These are phyloP conservation scores for Todiramphus chloris DNA, from an alignment of 2,113 vertebrate genomes.

Conservation along the genomic window DNA sequence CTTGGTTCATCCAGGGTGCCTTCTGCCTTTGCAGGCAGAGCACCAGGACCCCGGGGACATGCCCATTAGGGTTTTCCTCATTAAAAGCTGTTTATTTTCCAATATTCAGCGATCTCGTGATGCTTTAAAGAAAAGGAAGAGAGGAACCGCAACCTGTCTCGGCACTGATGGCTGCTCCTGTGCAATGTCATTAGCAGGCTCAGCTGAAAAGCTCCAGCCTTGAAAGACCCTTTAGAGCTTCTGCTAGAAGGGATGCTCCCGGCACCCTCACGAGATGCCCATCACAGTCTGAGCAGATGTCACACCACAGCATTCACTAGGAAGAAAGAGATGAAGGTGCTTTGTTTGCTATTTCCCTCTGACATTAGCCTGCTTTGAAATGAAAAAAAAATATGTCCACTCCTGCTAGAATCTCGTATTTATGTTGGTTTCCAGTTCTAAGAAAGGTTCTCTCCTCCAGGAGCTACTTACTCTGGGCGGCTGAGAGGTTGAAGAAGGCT, in stretches of 20 bases:
- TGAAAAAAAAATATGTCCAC: background rate
- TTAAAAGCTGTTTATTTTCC: background rate
- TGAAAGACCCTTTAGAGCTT: background rate
- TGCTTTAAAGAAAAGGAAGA: background rate
- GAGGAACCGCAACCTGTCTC: background rate
- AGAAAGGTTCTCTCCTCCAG: fast-evolving
- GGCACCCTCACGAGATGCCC: background rate
- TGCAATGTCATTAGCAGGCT: background rate
- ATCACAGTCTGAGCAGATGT: background rate
- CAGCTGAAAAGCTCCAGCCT: background rate
- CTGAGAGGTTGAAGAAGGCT: slow-evolving; percentile 84
- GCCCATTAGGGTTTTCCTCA: background rate
- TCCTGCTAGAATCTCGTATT: fast-evolving
- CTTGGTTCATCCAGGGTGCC: background rate
- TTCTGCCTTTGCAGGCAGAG: background rate
- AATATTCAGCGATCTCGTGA: background rate
- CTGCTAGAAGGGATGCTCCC: background rate
- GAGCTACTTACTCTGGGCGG: slow-evolving; percentile 82
- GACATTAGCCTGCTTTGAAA: background rate
- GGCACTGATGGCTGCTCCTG: background rate
- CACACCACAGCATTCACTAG: background rate
- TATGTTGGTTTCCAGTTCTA: background rate
- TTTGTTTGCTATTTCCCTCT: background rate
- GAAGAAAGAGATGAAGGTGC: background rate
- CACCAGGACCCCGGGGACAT: background rate